Conservation (phyloP, 2,888 invertebrate genomes). For the Ormyrus thymus region DNA sequence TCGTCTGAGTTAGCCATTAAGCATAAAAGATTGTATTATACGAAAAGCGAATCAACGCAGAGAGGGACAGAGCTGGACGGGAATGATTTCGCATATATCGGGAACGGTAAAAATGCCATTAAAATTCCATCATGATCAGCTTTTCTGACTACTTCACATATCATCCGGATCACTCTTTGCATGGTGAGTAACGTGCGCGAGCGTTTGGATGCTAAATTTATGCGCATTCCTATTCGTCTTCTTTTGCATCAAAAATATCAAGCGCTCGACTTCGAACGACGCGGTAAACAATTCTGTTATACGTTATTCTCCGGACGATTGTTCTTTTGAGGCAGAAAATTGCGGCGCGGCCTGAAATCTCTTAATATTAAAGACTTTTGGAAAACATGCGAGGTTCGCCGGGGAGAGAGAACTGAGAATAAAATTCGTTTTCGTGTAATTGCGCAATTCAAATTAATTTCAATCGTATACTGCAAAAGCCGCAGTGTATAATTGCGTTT, state of each 20-base stretch:
- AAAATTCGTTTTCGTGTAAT: no score
- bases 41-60: slow-evolving; percentile 2
- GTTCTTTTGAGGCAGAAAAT: slow-evolving; percentile 42
- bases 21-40: slow-evolving; percentile 15
- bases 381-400: background rate
- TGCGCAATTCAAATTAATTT: background rate
- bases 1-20: background rate
- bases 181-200: slow-evolving; percentile 45
- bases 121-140: slow-evolving; percentile 70
- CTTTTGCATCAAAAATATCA: slow-evolving; percentile 56
- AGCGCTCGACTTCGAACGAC: slow-evolving; percentile 35
- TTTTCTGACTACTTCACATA: slow-evolving; percentile 53
- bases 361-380: slow-evolving; percentile 38
- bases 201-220: slow-evolving; percentile 63
- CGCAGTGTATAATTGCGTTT: background rate
- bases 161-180: slow-evolving; percentile 55
- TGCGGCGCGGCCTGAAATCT: slow-evolving; percentile 18
- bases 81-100: slow-evolving; percentile 62
- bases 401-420: no score
- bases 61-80: slow-evolving; percentile 8
- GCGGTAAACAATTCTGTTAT: slow-evolving; percentile 52
- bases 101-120: slow-evolving; percentile 65
- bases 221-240: slow-evolving; percentile 64
- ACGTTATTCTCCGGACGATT: slow-evolving; percentile 52
- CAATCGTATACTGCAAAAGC: background rate